Conservation (phyloP, 2,888 invertebrate species). For the Zygogramma bicolorata region DNA sequence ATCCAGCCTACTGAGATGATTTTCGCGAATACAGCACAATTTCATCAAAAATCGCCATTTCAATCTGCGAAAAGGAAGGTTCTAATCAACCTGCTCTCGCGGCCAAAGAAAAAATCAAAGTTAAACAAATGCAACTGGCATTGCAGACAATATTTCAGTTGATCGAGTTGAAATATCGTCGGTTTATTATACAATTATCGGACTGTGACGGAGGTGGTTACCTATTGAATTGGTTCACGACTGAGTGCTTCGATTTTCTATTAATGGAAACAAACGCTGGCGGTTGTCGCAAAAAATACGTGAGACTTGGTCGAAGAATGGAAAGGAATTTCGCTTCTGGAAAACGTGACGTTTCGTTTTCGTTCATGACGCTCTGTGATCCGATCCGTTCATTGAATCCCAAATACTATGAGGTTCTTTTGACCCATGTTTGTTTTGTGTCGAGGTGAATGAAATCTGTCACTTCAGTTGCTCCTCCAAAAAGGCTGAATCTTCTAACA, state of each 20-base stretch:
- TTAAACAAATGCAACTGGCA: neutral
- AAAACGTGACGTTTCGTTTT: neutral
- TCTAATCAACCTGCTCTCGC: neutral
- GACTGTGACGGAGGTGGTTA: neutral
- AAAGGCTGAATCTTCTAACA: no score
- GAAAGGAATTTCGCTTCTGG: neutral
- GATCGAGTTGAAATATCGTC: neutral
- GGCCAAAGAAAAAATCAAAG: neutral
- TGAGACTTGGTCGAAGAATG: neutral
- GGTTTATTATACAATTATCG: neutral
- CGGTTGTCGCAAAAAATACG: constrained; percentile 1
- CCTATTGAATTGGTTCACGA: neutral
- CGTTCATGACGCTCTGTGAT: neutral
- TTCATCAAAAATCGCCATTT: neutral
- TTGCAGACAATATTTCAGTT: neutral
- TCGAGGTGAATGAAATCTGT: no score
- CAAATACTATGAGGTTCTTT: no score
- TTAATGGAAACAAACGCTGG: neutral
- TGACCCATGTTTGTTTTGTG: no score
- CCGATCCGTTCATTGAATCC: no score
- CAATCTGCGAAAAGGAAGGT: neutral
- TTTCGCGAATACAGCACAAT: no score
- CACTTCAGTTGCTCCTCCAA: no score
- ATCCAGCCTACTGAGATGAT: no score
- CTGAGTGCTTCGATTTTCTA: neutral